Evolutionary conservation across 2,797 vertebrate genomes (phyloP), one percentile per base, ranked within the genome.

Genomic region (Melanotaenia maccullochi): DNA sequence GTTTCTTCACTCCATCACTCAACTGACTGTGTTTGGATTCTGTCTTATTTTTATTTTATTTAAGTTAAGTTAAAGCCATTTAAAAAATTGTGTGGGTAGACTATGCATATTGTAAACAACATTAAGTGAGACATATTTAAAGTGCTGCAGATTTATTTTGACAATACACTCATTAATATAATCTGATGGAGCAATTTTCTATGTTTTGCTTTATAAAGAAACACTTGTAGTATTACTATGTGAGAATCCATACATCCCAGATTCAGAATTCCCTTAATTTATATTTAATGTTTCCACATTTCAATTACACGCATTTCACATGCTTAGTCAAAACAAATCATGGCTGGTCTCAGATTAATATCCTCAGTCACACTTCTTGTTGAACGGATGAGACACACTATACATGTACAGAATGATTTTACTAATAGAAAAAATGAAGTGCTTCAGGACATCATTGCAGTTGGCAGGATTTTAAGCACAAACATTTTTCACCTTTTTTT

Each of bases 401-500:
- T 8, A 60, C 60, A 78, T 40, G 74, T 16, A 79, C 16, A 72
- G 16, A 75, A 56, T 24, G 12, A 44, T 52, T 72, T 71, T 28
- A 64, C 49, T 9, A 22, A 51, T 58, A 55, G 24, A 66, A 69
- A 59, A 33, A 55, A 6, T 32, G 35, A 62, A 74, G 66, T 85
- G 78, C 71, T 81, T 79, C 18, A 56, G 58, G 71, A 86, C 63
- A 65, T 69, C 30, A 65, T 67, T 33, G 49, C 25, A 49, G 78
- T 24, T 42, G n/a, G 59, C 24, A 42, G 13, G 16, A 7, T 63
- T 33, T 65, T 69, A 12, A 25, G 33, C 68, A 60, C 24, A 42
- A 65, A 56, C n/a, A 56, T 12, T 8, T 36, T 16, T 44, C 32
- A 2, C 32, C 58, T 62, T 66, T 47, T 51, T 36, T 73, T 35